These are phyloP conservation scores for Epinephelus moara DNA, from an alignment of 2,113 vertebrate genomes.

Conservation along the genomic window DNA sequence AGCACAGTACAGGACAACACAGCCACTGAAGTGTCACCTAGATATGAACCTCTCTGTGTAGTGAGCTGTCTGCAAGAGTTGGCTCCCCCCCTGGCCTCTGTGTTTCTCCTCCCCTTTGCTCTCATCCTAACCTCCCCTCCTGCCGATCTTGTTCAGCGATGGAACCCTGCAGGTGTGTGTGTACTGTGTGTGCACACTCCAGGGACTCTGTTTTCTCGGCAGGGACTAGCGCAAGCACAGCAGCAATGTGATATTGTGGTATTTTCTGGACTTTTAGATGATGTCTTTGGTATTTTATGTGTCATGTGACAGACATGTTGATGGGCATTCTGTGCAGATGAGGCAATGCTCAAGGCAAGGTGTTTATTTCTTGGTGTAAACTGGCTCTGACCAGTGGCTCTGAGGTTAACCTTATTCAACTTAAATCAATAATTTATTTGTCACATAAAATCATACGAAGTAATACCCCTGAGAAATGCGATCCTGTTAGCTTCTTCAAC, in stretches of 20 bases:
- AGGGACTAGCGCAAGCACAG: not conserved
- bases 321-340: not conserved
- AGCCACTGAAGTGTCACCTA: not conserved
- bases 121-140: not conserved
- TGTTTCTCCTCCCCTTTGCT: slow-evolving; percentile 15
- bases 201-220: slow-evolving; percentile 14
- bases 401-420: not conserved
- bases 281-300: not conserved
- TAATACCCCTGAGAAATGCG: too few species aligned
- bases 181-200: not conserved
- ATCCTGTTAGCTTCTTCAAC: too few species aligned
- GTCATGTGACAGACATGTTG: not conserved
- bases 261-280: not conserved
- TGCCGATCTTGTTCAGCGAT: not conserved
- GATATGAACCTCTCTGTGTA: not conserved
- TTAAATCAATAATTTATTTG: too few species aligned
- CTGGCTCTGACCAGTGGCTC: not conserved
- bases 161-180: slow-evolving; percentile 25
- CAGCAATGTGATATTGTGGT: not conserved
- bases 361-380: not conserved
- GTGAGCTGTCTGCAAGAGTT: not conserved
- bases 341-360: not conserved
- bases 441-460: too few species aligned
- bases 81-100: not conserved
- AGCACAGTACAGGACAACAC: not conserved